Evolutionary conservation across 2,888 invertebrate species (phyloP), one percentile per base, ranked within the genome.

Genomic region (Pomacea canaliculata): DNA sequence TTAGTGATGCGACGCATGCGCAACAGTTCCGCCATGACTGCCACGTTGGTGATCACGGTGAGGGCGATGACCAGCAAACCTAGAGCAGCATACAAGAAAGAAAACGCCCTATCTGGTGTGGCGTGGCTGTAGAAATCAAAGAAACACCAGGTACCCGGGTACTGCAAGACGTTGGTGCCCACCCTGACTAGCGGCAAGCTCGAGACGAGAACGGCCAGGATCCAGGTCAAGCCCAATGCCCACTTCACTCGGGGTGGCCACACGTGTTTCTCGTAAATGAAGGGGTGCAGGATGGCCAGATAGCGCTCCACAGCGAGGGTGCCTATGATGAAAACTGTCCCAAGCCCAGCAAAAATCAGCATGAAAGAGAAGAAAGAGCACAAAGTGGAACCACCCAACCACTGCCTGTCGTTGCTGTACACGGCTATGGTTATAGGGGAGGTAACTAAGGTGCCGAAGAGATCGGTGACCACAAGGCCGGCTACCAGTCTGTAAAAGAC

Each of bases 141-240:
- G 82, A 90, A 91, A 80, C 90, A 91, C 91, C 91, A 91, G 9
- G 89, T 88, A 7, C 87, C 85, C 0, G 91, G 91, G 80, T 84
- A 90, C 77, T 91, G 90, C 7, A 82, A 81, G 19, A 87, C 86
- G 76, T 88, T 89, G 71, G 85, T 84, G 7, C 91, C 91, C 9
- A 73, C 66, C 56, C 89, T 89, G 67, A 89, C 78, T 48, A 91
- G 82, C 0, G 91, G 91, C 78, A 88, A 75, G 37, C 85, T 80
- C 72, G 88, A 86, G 76, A 90, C 86, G 51, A 84, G 68, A 9
- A 59, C 37, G 1, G 80, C 67, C 13, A 75, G 70, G 23, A 65
- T 49, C 76, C 75, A 78, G 19, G 76, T 74, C 2, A 85, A 74
- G 19, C 86, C 85, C 76, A 88, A 83, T 18, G 85, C 76, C 84